These are phyloP conservation scores for Notiomystis cincta DNA, from an alignment of 2,113 vertebrate genomes.

Conservation along the genomic window DNA sequence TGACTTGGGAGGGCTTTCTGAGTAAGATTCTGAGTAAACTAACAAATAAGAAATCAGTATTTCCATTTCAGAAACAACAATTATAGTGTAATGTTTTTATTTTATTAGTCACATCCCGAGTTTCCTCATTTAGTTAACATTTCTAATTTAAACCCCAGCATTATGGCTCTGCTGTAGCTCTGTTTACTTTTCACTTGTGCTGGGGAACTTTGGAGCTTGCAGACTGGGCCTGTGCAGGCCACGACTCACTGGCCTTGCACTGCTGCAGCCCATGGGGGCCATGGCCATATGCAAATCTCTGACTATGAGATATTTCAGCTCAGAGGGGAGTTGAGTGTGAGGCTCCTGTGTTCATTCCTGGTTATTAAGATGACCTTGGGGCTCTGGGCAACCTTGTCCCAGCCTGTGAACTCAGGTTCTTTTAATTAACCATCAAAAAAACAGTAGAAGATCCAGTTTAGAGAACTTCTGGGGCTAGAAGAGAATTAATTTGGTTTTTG, in stretches of 20 bases:
- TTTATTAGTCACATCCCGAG: not conserved
- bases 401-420: not conserved
- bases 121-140: not conserved
- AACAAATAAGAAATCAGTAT: not conserved
- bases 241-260: rapidly evolving
- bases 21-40: not conserved
- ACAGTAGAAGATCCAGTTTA: not conserved
- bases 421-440: not conserved
- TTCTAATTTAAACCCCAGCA: not conserved
- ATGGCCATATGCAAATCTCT: not conserved
- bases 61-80: not conserved
- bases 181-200: not conserved
- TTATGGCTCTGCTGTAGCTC: not conserved
- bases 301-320: not conserved
- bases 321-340: not conserved
- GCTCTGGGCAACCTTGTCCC: not conserved
- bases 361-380: not conserved
- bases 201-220: not conserved
- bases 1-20: not conserved
- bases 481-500: not conserved
- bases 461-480: not conserved
- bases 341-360: not conserved
- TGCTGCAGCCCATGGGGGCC: not conserved
- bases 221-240: not conserved
- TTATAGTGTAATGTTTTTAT: not conserved